phyloP scores from a whole-genome alignment of 2,888 invertebrate genomes.

The Torymus texanus region DNA sequence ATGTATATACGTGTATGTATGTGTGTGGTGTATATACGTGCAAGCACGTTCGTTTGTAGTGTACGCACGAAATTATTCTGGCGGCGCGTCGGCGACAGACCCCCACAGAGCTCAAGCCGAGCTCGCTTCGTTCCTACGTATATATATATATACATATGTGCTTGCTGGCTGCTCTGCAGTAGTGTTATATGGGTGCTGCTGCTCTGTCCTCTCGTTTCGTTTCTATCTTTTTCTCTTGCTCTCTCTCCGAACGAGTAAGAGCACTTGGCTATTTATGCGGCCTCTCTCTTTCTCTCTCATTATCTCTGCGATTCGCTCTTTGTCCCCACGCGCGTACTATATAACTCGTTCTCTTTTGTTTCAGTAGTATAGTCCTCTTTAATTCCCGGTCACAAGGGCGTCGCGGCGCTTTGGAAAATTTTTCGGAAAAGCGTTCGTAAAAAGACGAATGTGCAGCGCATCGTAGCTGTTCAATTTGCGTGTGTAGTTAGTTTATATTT shows the following conservation, averaged over 20 bases:
- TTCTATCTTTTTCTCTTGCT: neutral
- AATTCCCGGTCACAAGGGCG: too few relatives aligned
- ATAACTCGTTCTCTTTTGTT: too few relatives aligned
- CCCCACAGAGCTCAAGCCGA: slow-evolving; percentile 20
- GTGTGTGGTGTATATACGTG: neutral
- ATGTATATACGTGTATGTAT: neutral
- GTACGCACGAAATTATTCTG: slow-evolving; percentile 53
- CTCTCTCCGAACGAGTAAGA: neutral
- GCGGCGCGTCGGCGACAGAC: slow-evolving; percentile 41
- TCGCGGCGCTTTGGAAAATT: too few relatives aligned
- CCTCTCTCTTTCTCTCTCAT: slow-evolving; percentile 4
- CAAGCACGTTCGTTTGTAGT: neutral
- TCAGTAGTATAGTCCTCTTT: too few relatives aligned
- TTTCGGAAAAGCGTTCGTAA: too few relatives aligned
- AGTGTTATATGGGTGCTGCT: neutral
- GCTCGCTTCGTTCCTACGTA: neutral
- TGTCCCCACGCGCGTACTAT: too few relatives aligned
- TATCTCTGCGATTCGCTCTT: slow-evolving; percentile 6
- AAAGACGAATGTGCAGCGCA: too few relatives aligned
- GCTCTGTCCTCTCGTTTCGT: neutral
- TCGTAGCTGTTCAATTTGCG: too few relatives aligned
- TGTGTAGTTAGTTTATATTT: too few relatives aligned
- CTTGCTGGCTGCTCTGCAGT: neutral
- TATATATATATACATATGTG: neutral
- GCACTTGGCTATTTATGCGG: slow-evolving; percentile 25